A percentile compares a stretch with the other conserved stretches of the same genome.
Evolutionary conservation across 2,113 vertebrate species (phyloP).

Genomic region (Gasterosteus aculeatus): DNA sequence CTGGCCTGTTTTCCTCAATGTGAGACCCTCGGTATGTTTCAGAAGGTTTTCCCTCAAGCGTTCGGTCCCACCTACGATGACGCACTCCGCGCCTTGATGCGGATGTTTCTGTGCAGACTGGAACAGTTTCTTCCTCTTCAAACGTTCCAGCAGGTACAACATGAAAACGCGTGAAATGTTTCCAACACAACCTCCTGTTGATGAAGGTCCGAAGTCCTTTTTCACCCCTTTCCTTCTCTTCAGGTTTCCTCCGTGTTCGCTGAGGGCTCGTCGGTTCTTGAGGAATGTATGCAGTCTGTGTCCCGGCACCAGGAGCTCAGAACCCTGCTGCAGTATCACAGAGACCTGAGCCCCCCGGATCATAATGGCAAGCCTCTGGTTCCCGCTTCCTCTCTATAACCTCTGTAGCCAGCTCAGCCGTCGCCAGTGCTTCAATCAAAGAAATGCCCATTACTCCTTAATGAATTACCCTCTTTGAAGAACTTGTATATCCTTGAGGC

Average conservation of each 20-base stretch:
- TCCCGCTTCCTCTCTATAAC: neutral
- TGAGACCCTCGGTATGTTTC: neutral
- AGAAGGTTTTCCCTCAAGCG: slow-evolving; percentile 77
- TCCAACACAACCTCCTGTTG: neutral
- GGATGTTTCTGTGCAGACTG: slow-evolving; percentile 79
- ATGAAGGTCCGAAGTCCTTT: neutral
- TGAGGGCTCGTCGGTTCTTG: slow-evolving; percentile 49
- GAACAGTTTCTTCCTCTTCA: slow-evolving; percentile 68
- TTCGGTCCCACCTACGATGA: slow-evolving; percentile 79
- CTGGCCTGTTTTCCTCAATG: neutral
- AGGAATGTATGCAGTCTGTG: slow-evolving; percentile 52
- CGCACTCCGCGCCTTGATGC: slow-evolving; percentile 74
- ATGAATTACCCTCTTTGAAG: too few species aligned
- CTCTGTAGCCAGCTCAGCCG: neutral
- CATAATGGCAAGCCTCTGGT: slow-evolving; percentile 36
- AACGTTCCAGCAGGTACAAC: slow-evolving; percentile 61
- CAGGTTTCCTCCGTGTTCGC: slow-evolving; percentile 58
- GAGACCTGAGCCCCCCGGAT: slow-evolving; percentile 31
- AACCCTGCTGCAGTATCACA: slow-evolving; percentile 62
- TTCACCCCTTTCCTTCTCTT: neutral
- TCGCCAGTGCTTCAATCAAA: too few species aligned
- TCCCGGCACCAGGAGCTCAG: slow-evolving; percentile 48
- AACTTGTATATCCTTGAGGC: too few species aligned
- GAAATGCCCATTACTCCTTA: too few species aligned
- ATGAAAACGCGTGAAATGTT: neutral